These are phyloP conservation scores for Hyposmocoma kahamanoa DNA, from an alignment of 1,140 invertebrate species.

Conservation along the genomic window DNA sequence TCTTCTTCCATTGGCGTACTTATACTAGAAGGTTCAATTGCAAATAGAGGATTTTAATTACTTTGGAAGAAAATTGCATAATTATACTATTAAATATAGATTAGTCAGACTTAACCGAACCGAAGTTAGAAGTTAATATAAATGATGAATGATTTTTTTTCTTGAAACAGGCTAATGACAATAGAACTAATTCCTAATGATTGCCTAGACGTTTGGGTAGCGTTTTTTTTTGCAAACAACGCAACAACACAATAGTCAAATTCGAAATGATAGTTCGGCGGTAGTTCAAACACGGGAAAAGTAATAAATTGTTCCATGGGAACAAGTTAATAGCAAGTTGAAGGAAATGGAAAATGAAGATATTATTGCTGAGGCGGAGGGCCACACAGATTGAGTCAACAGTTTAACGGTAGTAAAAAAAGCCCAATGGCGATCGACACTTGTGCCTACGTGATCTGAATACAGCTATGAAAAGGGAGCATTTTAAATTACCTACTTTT, in stretches of 20 bases:
- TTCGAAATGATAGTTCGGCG: background rate
- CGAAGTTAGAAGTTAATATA: constrained; percentile 7
- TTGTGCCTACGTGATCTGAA: constrained; percentile 5
- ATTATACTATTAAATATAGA: too few species aligned
- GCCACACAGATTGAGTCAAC: constrained; percentile 67
- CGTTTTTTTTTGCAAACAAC: constrained; percentile 4
- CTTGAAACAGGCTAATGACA: background rate
- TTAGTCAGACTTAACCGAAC: too few species aligned
- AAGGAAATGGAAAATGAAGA: constrained; percentile 5
- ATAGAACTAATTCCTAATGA: constrained; percentile 1
- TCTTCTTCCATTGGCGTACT: too few species aligned
- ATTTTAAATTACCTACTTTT: constrained; percentile 7
- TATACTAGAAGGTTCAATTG: too few species aligned
- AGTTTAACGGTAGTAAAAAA: constrained; percentile 55
- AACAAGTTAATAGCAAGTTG: constrained; percentile 4
- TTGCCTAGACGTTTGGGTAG: constrained; percentile 4
- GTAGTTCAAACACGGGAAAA: constrained; percentile 7
- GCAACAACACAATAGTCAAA: constrained; percentile 2
- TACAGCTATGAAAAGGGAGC: constrained; percentile 2
- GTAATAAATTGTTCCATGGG: background rate
- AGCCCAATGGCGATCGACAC: constrained; percentile 48
- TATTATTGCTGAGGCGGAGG: constrained; percentile 10
- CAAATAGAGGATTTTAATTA: too few species aligned
- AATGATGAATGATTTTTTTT: background rate
- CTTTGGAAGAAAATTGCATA: too few species aligned